Conservation (phyloP, 2,888 invertebrate genomes). For the Coelopa pilipes region DNA sequence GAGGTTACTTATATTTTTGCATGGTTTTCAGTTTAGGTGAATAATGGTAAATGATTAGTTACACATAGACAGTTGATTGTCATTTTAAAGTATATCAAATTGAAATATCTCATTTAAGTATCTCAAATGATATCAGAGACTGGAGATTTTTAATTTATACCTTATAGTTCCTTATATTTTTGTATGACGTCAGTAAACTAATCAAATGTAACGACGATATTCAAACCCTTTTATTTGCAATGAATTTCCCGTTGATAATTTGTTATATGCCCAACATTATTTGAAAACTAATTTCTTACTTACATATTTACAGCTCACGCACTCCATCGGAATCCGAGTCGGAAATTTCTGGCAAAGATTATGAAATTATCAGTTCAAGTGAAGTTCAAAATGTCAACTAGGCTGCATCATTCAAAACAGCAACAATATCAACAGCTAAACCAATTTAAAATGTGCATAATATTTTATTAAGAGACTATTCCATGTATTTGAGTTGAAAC, state of each 20-base stretch:
- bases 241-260: not conserved
- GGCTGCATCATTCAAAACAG: constrained; percentile 33
- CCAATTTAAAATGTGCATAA: constrained; percentile 12
- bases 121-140: not conserved
- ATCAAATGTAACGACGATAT: not conserved
- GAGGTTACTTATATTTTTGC: too few species aligned
- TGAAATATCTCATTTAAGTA: too few species aligned
- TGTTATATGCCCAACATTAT: constrained; percentile 5
- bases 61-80: too few species aligned
- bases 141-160: not conserved
- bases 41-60: too few species aligned
- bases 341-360: constrained; percentile 85
- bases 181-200: not conserved
- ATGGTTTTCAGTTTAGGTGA: too few species aligned
- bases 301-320: constrained; percentile 53
- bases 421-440: constrained; percentile 32
- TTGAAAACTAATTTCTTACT: not conserved
- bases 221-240: not conserved
- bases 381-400: constrained; percentile 70
- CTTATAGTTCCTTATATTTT: not conserved
- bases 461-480: constrained; percentile 22
- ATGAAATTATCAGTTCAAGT: constrained; percentile 84
- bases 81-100: too few species aligned
- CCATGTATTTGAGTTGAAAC: constrained; percentile 41
- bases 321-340: constrained; percentile 81